These are phyloP conservation scores for Mandrillus leucophaeus DNA, from an alignment of 2,113 vertebrate genomes.

Conservation along the genomic window DNA sequence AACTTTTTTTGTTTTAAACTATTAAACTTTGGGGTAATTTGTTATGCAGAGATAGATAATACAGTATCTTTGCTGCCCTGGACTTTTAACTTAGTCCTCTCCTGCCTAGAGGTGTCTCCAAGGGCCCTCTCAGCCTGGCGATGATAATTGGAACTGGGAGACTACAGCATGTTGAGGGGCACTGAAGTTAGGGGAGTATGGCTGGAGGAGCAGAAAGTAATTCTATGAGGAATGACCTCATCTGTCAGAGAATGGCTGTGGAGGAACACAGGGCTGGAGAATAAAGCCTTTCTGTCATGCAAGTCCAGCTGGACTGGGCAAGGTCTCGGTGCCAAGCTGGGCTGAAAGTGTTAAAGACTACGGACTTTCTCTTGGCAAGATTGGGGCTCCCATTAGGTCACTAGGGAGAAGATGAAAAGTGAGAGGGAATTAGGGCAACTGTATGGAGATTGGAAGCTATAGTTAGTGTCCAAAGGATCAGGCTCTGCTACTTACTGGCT, in stretches of 20 bases:
- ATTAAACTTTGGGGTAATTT: background rate
- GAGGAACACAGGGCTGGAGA: constrained; percentile 32
- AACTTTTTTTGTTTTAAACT: constrained; percentile 22
- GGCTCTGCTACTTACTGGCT: background rate
- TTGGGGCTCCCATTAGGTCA: background rate
- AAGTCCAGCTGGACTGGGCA: constrained; percentile 46
- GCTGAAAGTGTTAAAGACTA: constrained; percentile 22
- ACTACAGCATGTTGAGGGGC: background rate
- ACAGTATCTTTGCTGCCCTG: background rate
- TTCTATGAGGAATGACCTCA: constrained; percentile 57
- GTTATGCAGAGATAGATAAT: background rate
- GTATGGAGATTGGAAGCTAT: background rate
- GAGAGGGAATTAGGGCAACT: background rate
- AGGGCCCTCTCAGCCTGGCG: background rate
- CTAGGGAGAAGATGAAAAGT: background rate
- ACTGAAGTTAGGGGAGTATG: background rate
- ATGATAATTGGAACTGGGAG: background rate
- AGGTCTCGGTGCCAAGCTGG: background rate
- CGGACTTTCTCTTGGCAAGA: background rate
- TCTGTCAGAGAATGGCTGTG: background rate
- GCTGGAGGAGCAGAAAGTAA: constrained; percentile 36
- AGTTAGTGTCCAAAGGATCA: background rate
- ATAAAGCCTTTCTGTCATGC: constrained; percentile 56
- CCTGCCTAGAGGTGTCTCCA: constrained; percentile 11
- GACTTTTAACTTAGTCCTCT: constrained; percentile 29